phyloP scores from a whole-genome alignment of 2,113 vertebrate species.

The Muntiacus reevesi region DNA sequence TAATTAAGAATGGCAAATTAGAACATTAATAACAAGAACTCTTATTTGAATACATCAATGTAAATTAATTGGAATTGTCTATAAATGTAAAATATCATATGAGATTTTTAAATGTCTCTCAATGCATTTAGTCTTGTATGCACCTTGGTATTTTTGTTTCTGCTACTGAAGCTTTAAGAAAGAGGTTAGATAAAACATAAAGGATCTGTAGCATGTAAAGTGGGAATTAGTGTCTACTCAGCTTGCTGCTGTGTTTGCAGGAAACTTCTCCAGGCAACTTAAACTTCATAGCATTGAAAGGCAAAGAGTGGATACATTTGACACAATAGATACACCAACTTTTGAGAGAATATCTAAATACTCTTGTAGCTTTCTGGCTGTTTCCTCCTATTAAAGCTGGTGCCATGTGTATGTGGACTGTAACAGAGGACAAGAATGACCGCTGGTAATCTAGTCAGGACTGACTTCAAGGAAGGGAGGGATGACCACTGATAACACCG shows the following conservation, averaged over 20 bases:
- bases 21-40: constrained; percentile 39
- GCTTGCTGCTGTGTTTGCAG: neutral
- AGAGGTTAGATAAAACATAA: neutral
- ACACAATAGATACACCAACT: neutral
- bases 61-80: constrained; percentile 58
- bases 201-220: neutral
- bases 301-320: neutral
- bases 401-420: neutral
- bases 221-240: neutral
- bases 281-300: neutral
- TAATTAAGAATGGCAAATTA: constrained; percentile 54
- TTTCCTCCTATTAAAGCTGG: neutral
- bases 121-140: constrained; percentile 9
- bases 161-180: constrained; percentile 7
- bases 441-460: neutral
- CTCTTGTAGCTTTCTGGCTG: neutral
- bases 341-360: neutral
- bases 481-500: neutral
- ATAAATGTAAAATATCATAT: constrained; percentile 51
- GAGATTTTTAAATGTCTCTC: constrained; percentile 46
- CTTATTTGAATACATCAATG: neutral
- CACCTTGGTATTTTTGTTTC: constrained; percentile 14
- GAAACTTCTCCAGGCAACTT: neutral
- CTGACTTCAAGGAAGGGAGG: neutral
- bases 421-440: neutral